These are phyloP conservation scores for Eupithecia insigniata DNA, from an alignment of 2,888 invertebrate genomes.

Conservation along the genomic window DNA sequence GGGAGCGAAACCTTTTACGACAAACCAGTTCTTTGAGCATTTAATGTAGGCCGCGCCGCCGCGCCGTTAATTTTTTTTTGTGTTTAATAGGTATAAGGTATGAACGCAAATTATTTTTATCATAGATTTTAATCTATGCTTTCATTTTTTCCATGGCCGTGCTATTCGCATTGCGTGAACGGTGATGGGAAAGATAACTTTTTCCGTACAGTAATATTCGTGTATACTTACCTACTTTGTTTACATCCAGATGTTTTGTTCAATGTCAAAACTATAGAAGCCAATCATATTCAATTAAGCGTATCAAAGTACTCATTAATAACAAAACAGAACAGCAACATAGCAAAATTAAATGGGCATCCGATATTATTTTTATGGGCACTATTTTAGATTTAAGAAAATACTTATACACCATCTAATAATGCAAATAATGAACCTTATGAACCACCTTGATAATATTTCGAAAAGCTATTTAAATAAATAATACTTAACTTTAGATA, in stretches of 20 bases:
- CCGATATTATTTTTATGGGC: neutral
- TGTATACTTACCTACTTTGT: constrained; percentile 55
- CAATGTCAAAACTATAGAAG: constrained; percentile 47
- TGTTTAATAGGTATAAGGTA: constrained; percentile 27
- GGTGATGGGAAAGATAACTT: constrained; percentile 63
- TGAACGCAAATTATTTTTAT: constrained; percentile 55
- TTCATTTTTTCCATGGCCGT: constrained; percentile 64
- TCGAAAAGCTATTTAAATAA: neutral
- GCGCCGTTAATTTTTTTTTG: constrained; percentile 29
- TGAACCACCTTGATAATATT: neutral
- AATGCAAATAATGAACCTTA: too few relatives aligned
- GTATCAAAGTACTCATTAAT: constrained; percentile 42
- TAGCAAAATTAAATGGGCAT: neutral
- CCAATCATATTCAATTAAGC: constrained; percentile 44
- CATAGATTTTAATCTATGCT: constrained; percentile 67
- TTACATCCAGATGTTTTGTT: constrained; percentile 53
- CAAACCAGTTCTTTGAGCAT: constrained; percentile 37
- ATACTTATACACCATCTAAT: too few relatives aligned
- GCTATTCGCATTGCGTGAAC: constrained; percentile 64
- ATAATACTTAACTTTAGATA: neutral
- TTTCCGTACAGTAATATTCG: constrained; percentile 58
- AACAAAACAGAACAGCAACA: constrained; percentile 29
- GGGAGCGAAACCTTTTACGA: constrained; percentile 71
- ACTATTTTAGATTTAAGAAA: neutral
- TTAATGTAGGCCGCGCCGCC: constrained; percentile 15